phyloP scores from a whole-genome alignment of 2,113 vertebrate species.

The Ranitomeya variabilis region DNA sequence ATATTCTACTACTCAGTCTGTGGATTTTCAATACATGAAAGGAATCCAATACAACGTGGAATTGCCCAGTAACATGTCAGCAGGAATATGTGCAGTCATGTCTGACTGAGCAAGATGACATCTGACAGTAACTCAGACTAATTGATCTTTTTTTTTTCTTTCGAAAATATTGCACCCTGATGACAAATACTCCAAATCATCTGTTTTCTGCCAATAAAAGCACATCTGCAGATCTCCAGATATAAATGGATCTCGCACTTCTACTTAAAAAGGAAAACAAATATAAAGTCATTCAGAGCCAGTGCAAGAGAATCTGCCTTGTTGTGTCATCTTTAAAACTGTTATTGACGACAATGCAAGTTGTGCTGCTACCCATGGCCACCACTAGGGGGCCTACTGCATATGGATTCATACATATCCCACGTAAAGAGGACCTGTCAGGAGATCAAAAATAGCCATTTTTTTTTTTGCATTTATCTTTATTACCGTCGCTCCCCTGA shows the following conservation, averaged over 20 bases:
- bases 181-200: conserved; percentile 1
- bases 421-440: neutral
- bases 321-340: too few relatives aligned
- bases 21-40: conserved; percentile 27
- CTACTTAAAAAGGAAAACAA: neutral
- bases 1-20: conserved; percentile 21
- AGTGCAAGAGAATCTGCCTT: neutral
- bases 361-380: neutral
- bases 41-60: neutral
- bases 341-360: neutral
- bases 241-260: neutral
- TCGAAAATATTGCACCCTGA: conserved; percentile 18
- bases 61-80: conserved; percentile 19
- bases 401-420: neutral
- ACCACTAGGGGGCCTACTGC: neutral
- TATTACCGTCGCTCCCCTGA: too few relatives aligned
- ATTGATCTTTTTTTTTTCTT: conserved; percentile 37
- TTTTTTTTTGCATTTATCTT: too few relatives aligned
- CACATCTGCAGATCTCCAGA: neutral
- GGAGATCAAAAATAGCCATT: too few relatives aligned
- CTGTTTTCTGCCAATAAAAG: neutral
- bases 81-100: conserved; percentile 9
- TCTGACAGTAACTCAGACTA: conserved; percentile 36
- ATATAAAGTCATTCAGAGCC: neutral
- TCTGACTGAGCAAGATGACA: neutral